Evolutionary conservation across 1,140 invertebrate genomes (phyloP).

Genomic region (Diorhabda carinulata): DNA sequence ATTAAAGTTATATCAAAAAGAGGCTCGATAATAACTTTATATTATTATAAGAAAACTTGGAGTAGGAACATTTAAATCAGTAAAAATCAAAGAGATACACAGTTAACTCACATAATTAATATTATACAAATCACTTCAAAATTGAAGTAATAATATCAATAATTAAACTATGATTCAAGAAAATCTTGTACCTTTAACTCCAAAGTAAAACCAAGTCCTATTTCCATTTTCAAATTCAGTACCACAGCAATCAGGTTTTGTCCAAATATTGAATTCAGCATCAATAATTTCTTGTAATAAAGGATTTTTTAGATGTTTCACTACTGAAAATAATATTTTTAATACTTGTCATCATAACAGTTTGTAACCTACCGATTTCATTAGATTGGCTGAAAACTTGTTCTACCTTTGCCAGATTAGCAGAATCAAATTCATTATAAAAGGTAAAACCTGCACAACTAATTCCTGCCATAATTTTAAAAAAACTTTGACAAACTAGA

Average conservation of each 20-base stretch:
- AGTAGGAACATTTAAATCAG: too few species aligned
- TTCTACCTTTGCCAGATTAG: slow-evolving; percentile 78
- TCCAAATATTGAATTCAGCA: slow-evolving; percentile 89
- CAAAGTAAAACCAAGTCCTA: slow-evolving; percentile 93
- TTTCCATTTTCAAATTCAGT: slow-evolving; percentile 88
- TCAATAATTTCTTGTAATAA: slow-evolving; percentile 53
- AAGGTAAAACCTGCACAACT: slow-evolving; percentile 65
- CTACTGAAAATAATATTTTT: background rate
- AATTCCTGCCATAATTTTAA: slow-evolving; percentile 47
- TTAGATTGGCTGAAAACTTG: slow-evolving; percentile 50
- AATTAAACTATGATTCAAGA: too few species aligned
- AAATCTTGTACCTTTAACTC: slow-evolving; percentile 53
- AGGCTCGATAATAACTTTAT: too few species aligned
- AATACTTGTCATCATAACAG: too few species aligned
- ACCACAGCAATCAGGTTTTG: slow-evolving; percentile 80
- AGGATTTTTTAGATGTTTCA: slow-evolving; percentile 32
- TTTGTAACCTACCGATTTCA: slow-evolving; percentile 41
- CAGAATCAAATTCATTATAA: slow-evolving; percentile 81
- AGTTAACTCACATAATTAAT: too few species aligned
- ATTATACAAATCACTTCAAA: too few species aligned
- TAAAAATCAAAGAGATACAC: too few species aligned
- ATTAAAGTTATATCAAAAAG: too few species aligned
- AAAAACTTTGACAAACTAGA: slow-evolving; percentile 6
- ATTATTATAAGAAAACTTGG: too few species aligned
- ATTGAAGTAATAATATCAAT: too few species aligned